Evolutionary conservation across 2,113 vertebrate species (phyloP), one percentile per base, ranked within the genome.

Genomic region (Pardalotus punctatus): DNA sequence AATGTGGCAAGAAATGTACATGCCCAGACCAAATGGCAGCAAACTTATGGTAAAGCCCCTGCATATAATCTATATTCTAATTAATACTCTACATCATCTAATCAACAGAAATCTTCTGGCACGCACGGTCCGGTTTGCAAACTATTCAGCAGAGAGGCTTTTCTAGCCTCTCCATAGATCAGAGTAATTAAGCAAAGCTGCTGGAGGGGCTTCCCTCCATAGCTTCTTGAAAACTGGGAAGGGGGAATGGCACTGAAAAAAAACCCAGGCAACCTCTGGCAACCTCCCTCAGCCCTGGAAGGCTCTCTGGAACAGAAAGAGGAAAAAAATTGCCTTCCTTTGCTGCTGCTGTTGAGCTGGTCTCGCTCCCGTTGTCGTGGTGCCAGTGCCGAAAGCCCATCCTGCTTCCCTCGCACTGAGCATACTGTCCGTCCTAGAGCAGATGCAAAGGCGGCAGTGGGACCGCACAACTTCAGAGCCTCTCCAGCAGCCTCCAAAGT

Each of bases 121-220:
- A 91, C 1, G 5, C 87, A 42, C 2, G 9, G 93, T 96, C 96
- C 56, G 0, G 28, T 94, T 76, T 95, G 88, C 87, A 94, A 94
- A 92, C 88, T 94, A 71, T 89, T 98, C 81, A 82, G 80, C 93
- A 35, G 93, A 97, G 92, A 96, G 93, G 70, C 28, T 81, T 96
- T 96, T 90, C 76, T 67, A 94, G 90, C 80, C 81, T 89, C 91
- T 97, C 92, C 25, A 86, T 81, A 97, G 94, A 97, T 93, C 84
- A 92, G 92, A 90, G 96, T 98, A 97, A 98, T 98, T 98, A 98
- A 97, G 95, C 94, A 93, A 96, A 96, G 90, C 94, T 97, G 98
- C 97, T 96, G 79, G 94, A 98, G 97, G 97, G 86, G 77, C 72
- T 97, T 96, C 88, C 81, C 95, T 88, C 88, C 36, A 36, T 66